Evolutionary conservation across 2,797 vertebrate species (phyloP), one percentile per base, ranked within the genome.

Genomic region (Glossophaga mutica): DNA sequence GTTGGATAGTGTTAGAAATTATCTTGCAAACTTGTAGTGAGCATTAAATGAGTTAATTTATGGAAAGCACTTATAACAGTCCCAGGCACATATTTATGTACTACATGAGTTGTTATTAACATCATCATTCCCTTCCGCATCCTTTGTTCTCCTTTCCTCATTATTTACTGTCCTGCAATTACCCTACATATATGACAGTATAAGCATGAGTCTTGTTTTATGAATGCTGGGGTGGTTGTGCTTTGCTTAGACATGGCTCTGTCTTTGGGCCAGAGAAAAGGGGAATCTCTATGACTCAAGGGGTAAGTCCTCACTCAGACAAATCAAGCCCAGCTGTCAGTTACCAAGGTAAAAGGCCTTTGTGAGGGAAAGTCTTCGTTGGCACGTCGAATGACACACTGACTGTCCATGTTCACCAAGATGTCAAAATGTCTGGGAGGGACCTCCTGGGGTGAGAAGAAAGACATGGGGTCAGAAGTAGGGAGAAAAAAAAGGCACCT

Each of bases 231-330:
- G 12, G 24, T 83, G 70, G 32, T 55, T 87, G 21, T 18, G 12
- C 22, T 95, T 90, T 87, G 37, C 46, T 91, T 84, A 74, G 65
- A 70, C 92, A 70, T 65, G 73, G 42, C 55, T 96, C 65, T 65
- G 32, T 55, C 32, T 70, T 44, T 79, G 39, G 32, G 48, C 26
- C 71, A 70, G 59, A 90, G 52, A 21, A 90, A 73, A 67, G 29
- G 74, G 39, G 44, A 83, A 68, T 9, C 55, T 90, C 32, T 87
- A 26, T 87, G 90, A 87, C 65, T 90, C 76, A 87, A 73, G 10
- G 9, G 39, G 37, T 77, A 68, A 94, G 34, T 70, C 52, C n/a
- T 95, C 42, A 95, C 50, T 26, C 71, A 77, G 24, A 74, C 55
- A 84, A 90, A 68, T 92, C 65, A 70, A 85, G 62, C 76, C 78